These are phyloP conservation scores for Steinernema khuongi DNA, from an alignment of 1,140 invertebrate species.

Conservation along the genomic window DNA sequence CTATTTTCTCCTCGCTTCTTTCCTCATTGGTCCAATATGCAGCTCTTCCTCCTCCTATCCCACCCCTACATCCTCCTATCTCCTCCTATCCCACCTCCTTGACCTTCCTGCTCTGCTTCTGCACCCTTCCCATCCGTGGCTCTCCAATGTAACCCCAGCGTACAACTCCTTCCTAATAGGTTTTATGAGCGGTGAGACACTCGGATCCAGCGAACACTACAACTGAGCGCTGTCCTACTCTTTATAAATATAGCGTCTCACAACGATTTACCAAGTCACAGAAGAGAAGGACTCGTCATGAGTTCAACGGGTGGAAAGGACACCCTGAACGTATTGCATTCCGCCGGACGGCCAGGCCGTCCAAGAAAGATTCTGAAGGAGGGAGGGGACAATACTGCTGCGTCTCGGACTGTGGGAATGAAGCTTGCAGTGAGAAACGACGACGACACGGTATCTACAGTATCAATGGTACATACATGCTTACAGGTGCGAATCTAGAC, in stretches of 20 bases:
- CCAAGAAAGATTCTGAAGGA: not conserved
- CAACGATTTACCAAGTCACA: too few species aligned
- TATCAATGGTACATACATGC: not conserved
- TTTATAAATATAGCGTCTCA: too few species aligned
- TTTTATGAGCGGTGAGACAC: too few species aligned
- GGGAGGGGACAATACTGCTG: not conserved
- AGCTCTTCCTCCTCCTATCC: too few species aligned
- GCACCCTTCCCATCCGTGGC: too few species aligned
- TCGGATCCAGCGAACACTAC: too few species aligned
- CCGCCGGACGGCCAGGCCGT: not conserved
- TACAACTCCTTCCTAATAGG: too few species aligned
- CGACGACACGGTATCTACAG: not conserved
- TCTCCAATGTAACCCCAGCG: too few species aligned
- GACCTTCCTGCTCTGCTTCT: not conserved
- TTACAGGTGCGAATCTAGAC: not conserved
- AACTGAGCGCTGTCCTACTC: too few species aligned
- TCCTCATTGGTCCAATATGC: too few species aligned
- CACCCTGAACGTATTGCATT: conserved; percentile 2
- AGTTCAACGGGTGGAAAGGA: not conserved
- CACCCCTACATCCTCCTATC: not conserved
- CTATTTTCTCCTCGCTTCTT: too few species aligned
- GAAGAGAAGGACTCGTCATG: not conserved
- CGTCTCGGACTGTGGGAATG: not conserved
- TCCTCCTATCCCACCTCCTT: conserved; percentile 6
- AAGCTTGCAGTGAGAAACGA: not conserved